Evolutionary conservation across 1,140 invertebrate species (phyloP), one percentile per base, ranked within the genome.

Genomic region (Ceratina calcarata): DNA sequence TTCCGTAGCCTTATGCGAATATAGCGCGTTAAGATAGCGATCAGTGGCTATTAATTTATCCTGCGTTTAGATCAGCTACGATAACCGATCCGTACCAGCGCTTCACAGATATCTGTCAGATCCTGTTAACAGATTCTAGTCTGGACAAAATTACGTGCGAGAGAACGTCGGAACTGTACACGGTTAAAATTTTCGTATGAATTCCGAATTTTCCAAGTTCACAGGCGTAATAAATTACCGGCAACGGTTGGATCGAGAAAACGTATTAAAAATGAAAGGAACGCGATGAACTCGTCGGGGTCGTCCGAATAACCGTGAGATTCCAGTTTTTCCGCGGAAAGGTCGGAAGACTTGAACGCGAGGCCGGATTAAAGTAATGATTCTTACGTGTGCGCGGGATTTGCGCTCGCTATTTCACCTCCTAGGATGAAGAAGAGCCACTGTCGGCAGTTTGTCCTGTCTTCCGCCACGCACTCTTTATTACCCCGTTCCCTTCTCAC

Each of bases 391-490:
- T 27, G 49, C 16, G 32, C n/a, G 49, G 57, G 64, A 81, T 76
- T 64, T 69, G 65, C 68, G 51, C 60, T 58, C 72, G 32, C 66
- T 85, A 75, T 81, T 81, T 78, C 71, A 75, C 75, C 60, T 75
- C 22, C 62, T 80, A 77, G 51, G 57, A 85, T 79, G 81, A 86
- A 64, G 84, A 86, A 87, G 80, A 85, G 66, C 61, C 75, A 75
- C 79, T 68, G 86, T 79, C 82, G 78, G 79, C 74, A 70, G 78
- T 87, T 87, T 76, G 75, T 86, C 84, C 71, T 80, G 75, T 87
- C 81, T 88, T 88, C 76, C 83, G 65, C 69, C 76, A 72, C 75
- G 69, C 83, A 76, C 80, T 87, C 77, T 87, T 86, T 87, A 82
- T 86, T 78, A 75, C 77, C 70, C 73, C 71, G 67, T 71, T 66